Evolutionary conservation across 2,113 vertebrate genomes (phyloP).

Genomic region (Oreochromis tanganicae): DNA sequence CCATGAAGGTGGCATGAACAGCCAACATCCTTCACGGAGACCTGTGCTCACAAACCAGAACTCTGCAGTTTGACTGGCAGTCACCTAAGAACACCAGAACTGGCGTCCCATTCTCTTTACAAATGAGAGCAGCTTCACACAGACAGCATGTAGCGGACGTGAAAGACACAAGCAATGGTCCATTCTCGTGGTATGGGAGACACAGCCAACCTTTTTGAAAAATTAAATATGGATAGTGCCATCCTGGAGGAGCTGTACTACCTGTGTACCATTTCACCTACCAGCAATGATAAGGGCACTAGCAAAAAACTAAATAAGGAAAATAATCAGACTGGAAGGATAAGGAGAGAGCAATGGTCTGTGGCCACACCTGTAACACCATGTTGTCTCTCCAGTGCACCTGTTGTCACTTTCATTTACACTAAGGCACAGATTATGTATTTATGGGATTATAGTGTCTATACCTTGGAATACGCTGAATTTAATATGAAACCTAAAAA

Average conservation of each 20-base stretch:
- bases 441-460: neutral
- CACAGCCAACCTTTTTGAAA: neutral
- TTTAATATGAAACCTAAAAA: neutral
- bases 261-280: neutral
- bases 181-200: neutral
- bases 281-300: neutral
- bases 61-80: neutral
- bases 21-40: neutral
- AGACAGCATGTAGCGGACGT: neutral
- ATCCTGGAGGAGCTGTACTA: neutral
- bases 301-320: neutral
- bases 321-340: neutral
- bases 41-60: neutral
- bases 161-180: neutral
- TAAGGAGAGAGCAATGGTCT: neutral
- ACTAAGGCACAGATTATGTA: neutral
- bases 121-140: neutral
- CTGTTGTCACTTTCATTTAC: neutral
- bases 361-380: neutral
- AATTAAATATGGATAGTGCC: neutral
- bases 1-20: neutral
- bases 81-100: neutral
- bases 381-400: neutral
- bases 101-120: neutral
- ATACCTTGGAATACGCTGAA: neutral